Evolutionary conservation across 2,888 invertebrate species (phyloP).

Genomic region (Tetrapedia diversipes): DNA sequence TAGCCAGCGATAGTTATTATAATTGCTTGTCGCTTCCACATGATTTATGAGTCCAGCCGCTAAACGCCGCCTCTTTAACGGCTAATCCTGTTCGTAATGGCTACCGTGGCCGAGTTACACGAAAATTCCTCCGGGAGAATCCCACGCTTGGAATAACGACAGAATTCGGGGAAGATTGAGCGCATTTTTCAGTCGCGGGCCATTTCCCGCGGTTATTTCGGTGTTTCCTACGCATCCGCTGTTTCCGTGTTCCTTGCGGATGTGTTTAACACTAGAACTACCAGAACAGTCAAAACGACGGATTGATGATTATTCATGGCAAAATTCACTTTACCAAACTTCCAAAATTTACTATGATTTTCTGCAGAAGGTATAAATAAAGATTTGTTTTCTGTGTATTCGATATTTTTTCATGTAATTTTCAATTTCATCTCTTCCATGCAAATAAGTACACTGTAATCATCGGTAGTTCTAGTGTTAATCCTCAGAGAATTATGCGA

Average conservation of each 20-base stretch:
- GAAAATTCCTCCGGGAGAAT: constrained; percentile 17
- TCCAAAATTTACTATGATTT: too few relatives aligned
- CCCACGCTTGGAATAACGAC: constrained; percentile 13
- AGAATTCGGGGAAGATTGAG: constrained; percentile 33
- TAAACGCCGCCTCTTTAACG: constrained; percentile 76
- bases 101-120: constrained; percentile 64
- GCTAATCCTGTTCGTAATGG: constrained; percentile 77
- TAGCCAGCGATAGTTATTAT: constrained; percentile 78
- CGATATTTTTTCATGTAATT: too few relatives aligned
- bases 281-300: too few relatives aligned
- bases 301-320: too few relatives aligned
- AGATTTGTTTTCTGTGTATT: too few relatives aligned
- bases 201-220: constrained; percentile 10
- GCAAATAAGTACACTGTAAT: too few relatives aligned
- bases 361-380: too few relatives aligned
- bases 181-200: constrained; percentile 15
- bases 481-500: too few relatives aligned
- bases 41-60: constrained; percentile 77
- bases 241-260: neutral
- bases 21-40: constrained; percentile 80
- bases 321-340: too few relatives aligned
- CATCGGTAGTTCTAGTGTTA: too few relatives aligned
- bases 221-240: neutral
- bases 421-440: too few relatives aligned
- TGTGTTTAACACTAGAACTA: too few relatives aligned